These are phyloP conservation scores for Cryptotis parvus DNA, from an alignment of 2,113 vertebrate species.

Conservation along the genomic window DNA sequence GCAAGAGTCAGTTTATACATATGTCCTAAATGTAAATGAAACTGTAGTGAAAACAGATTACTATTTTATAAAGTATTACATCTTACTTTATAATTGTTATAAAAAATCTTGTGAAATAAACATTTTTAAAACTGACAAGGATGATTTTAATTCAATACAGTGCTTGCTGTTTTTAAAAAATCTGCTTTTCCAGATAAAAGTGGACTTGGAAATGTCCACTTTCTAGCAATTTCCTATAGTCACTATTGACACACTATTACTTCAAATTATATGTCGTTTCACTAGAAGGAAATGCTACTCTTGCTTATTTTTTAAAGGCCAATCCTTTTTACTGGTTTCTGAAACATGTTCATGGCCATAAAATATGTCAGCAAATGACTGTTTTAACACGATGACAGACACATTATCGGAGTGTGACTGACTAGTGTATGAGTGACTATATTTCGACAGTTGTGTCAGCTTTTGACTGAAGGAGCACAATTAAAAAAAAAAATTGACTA, in stretches of 20 bases:
- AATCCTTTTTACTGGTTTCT: slow-evolving; percentile 89
- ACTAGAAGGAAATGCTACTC: slow-evolving; percentile 89
- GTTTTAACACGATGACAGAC: slow-evolving; percentile 91
- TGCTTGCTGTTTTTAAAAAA: slow-evolving; percentile 83
- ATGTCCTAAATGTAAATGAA: slow-evolving; percentile 44
- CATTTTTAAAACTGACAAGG: background rate
- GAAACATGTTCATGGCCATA: slow-evolving; percentile 89
- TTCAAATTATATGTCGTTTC: slow-evolving; percentile 94
- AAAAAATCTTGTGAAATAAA: slow-evolving; percentile 42
- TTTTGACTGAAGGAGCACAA: slow-evolving; percentile 85
- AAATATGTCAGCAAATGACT: slow-evolving; percentile 91
- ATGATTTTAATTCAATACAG: slow-evolving; percentile 74
- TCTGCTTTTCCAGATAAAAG: slow-evolving; percentile 89
- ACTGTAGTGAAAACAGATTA: slow-evolving; percentile 68
- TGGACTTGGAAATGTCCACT: slow-evolving; percentile 88
- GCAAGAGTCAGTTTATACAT: slow-evolving; percentile 49
- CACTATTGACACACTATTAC: slow-evolving; percentile 93
- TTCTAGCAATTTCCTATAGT: slow-evolving; percentile 90
- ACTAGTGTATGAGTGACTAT: slow-evolving; percentile 82
- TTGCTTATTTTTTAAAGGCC: slow-evolving; percentile 90
- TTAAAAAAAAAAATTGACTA: slow-evolving; percentile 81
- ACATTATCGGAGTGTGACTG: slow-evolving; percentile 85
- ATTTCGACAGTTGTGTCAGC: slow-evolving; percentile 86
- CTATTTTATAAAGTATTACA: slow-evolving; percentile 62
- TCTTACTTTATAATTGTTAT: slow-evolving; percentile 62